Evolutionary conservation across 2,797 vertebrate species (phyloP).

Genomic region (Myiotriccus ornatus): DNA sequence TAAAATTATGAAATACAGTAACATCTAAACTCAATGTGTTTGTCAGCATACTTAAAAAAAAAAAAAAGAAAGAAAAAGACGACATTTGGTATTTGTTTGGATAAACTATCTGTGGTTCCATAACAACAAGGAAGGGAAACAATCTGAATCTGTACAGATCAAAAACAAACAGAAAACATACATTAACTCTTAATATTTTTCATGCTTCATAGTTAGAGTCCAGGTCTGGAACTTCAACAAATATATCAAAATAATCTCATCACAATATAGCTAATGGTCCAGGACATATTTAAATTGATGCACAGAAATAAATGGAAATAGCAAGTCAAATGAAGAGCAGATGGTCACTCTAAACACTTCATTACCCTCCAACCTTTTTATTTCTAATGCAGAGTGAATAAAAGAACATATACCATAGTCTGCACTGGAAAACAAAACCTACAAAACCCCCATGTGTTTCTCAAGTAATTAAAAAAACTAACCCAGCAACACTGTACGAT

Average conservation of each 20-base stretch:
- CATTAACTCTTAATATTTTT: conserved; percentile 14
- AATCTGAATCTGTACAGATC: neutral
- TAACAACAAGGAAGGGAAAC: conserved; percentile 10
- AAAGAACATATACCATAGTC: neutral
- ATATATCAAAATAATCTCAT: conserved; percentile 22
- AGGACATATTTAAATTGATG: conserved; percentile 14
- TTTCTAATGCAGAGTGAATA: neutral
- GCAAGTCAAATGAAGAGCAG: conserved; percentile 47
- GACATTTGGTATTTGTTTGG: conserved; percentile 9
- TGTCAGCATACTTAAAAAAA: neutral
- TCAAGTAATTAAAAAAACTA: neutral
- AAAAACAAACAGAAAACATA: neutral
- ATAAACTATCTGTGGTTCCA: neutral
- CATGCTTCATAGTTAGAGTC: neutral
- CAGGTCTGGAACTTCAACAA: neutral
- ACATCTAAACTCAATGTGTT: neutral
- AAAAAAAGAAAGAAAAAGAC: neutral
- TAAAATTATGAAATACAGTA: neutral
- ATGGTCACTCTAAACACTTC: conserved; percentile 42
- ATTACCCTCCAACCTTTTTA: conserved; percentile 2
- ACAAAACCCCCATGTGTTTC: neutral
- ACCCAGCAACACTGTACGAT: neutral
- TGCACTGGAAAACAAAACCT: neutral
- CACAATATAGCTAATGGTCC: conserved; percentile 8
- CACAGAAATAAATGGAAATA: conserved; percentile 3